Base-by-base conservation (phyloP, 2,888 invertebrate genomes). In the Callyntrura guangdongensis region DNA sequence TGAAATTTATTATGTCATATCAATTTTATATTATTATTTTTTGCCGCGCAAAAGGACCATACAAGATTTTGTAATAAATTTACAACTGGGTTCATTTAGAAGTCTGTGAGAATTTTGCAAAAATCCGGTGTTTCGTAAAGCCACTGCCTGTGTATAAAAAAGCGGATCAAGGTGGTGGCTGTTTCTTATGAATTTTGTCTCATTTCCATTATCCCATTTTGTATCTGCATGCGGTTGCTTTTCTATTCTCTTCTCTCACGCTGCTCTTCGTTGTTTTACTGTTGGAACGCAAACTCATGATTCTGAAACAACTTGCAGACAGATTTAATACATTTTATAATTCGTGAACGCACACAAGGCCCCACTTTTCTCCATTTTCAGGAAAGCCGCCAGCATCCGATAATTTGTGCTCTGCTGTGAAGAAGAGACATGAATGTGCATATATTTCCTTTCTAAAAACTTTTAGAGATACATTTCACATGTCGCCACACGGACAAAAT, bases 331-430 rank as follows among this genome's bases (percentile, higher is more conserved):
- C 36, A 36, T 36, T 36, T 36, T 36, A 27, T 12, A 72, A 72
- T 27, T 72, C 22, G 36, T 59, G 22, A 64, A 64, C 64, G n/a
- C n/a, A 25, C 25, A 83, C 72, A 72, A 25, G 36, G 25, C 53
- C 56, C 36, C 36, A 81, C 61, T 85, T 72, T 56, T 49, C n/a
- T 22, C 22, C 25, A 25, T 64, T 25, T 64, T 11, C 64, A 2
- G 6, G 22, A 27, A 53, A 72, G 69, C 85, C 85, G 72, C 72
- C 14, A 22, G 72, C 85, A 85, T 72, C 25, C 27, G 25, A 85
- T 85, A 85, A 85, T 81, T 81, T 64, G 61, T 61, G 22, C 25
- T 64, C 64, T 25, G 25, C 25, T 64, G 64, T 22, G 64, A 12
- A 53, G 12, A 53, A 14, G 53, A n/a, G n/a, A 53, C 53, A n/a